Percentiles rank a stretch among this genome's conserved stretches.
phyloP scores from a whole-genome alignment of 2,113 vertebrate genomes.

The Butorides virescens region DNA sequence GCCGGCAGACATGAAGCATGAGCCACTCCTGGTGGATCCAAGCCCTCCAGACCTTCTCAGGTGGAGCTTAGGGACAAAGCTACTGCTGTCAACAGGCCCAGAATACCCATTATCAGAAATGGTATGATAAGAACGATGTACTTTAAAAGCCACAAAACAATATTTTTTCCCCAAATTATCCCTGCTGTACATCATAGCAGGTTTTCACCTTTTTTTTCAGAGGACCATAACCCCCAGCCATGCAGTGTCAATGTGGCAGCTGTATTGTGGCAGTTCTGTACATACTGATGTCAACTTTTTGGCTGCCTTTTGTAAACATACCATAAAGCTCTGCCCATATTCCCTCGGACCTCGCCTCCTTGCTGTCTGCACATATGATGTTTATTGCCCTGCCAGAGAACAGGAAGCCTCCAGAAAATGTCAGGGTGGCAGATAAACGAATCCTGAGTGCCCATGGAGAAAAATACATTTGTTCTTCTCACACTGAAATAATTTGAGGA shows the following conservation, averaged over 20 bases:
- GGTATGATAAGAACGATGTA: background rate
- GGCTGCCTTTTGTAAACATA: background rate
- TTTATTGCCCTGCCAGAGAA: background rate
- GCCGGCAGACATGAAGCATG: background rate
- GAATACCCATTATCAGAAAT: background rate
- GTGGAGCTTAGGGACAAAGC: background rate
- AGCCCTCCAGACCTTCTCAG: background rate
- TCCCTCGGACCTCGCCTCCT: background rate
- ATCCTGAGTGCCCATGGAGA: background rate
- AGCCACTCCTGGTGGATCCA: background rate
- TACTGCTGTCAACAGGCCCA: background rate
- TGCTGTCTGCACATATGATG: background rate
- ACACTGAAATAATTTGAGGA: background rate
- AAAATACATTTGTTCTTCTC: background rate
- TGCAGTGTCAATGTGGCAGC: fast-evolving
- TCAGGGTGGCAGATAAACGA: background rate
- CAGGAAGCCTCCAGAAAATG: background rate
- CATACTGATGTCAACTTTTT: background rate
- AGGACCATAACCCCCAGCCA: background rate
- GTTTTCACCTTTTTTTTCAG: background rate
- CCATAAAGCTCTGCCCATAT: background rate
- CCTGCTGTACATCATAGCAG: background rate
- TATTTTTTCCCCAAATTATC: background rate
- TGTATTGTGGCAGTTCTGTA: background rate
- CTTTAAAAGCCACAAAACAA: background rate